These are phyloP conservation scores for Cantharis flavilabris DNA, from an alignment of 2,888 invertebrate genomes.

Conservation along the genomic window DNA sequence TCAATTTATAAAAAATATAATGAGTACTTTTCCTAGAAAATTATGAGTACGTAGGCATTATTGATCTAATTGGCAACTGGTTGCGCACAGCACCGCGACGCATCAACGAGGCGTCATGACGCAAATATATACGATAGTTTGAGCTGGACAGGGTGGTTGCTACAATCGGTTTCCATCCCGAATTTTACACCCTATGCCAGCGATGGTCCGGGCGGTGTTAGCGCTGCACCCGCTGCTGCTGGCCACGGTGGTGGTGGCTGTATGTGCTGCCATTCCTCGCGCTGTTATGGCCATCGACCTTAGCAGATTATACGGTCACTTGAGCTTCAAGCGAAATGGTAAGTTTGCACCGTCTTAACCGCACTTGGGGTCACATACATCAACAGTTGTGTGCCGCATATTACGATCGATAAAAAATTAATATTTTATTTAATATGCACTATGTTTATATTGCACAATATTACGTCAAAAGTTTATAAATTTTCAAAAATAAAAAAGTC, in stretches of 20 bases:
- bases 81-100: slow-evolving; percentile 42
- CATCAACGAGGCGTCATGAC: slow-evolving; percentile 42
- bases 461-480: neutral
- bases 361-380: neutral
- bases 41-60: slow-evolving; percentile 22
- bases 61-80: slow-evolving; percentile 46
- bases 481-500: neutral
- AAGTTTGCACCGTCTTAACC: slow-evolving; percentile 47
- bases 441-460: neutral
- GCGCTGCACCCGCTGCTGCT: slow-evolving; percentile 53
- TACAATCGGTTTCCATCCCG: slow-evolving; percentile 47
- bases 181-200: slow-evolving; percentile 48
- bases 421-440: neutral
- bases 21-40: neutral
- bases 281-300: slow-evolving; percentile 76
- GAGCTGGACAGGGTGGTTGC: slow-evolving; percentile 44
- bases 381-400: slow-evolving; percentile 11
- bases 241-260: slow-evolving; percentile 60
- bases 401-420: slow-evolving; percentile 14
- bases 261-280: slow-evolving; percentile 69
- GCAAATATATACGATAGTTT: slow-evolving; percentile 40
- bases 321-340: slow-evolving; percentile 73
- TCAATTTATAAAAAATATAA: neutral
- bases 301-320: slow-evolving; percentile 79
- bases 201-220: slow-evolving; percentile 53